These are phyloP conservation scores for Sylvia atricapilla DNA, from an alignment of 2,113 vertebrate species.

Conservation along the genomic window DNA sequence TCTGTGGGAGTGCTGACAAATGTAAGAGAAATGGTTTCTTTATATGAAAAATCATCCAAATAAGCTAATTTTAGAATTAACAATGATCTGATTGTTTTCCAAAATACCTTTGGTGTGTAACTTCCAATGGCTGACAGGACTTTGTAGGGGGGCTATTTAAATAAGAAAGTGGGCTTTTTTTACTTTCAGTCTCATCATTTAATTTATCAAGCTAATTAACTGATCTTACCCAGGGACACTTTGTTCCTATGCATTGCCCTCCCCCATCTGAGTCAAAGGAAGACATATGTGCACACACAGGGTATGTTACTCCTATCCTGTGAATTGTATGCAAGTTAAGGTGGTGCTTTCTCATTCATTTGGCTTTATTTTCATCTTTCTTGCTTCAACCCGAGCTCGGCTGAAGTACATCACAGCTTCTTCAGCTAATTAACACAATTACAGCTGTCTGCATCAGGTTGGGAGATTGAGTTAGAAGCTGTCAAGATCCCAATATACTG, in stretches of 20 bases:
- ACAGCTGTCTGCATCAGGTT: neutral
- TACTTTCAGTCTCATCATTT: neutral
- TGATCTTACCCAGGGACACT: neutral
- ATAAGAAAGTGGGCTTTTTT: neutral
- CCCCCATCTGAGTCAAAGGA: neutral
- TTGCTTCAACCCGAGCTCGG: neutral
- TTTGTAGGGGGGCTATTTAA: neutral
- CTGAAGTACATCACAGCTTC: constrained; percentile 29
- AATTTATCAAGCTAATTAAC: constrained; percentile 9
- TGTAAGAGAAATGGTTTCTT: neutral
- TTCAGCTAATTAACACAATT: constrained; percentile 41
- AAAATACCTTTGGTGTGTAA: neutral
- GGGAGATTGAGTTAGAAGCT: constrained; percentile 10
- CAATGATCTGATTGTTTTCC: neutral
- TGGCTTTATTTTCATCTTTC: neutral
- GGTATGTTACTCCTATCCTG: neutral
- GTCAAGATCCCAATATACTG: neutral
- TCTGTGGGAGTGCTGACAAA: neutral
- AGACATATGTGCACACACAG: neutral
- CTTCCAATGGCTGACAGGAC: neutral
- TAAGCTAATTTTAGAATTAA: neutral
- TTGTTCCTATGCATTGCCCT: neutral
- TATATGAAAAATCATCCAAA: neutral
- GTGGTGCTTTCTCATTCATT: neutral
- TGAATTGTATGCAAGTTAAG: neutral